Conservation (phyloP, 2,888 invertebrate genomes). For the Orthosia gothica region DNA sequence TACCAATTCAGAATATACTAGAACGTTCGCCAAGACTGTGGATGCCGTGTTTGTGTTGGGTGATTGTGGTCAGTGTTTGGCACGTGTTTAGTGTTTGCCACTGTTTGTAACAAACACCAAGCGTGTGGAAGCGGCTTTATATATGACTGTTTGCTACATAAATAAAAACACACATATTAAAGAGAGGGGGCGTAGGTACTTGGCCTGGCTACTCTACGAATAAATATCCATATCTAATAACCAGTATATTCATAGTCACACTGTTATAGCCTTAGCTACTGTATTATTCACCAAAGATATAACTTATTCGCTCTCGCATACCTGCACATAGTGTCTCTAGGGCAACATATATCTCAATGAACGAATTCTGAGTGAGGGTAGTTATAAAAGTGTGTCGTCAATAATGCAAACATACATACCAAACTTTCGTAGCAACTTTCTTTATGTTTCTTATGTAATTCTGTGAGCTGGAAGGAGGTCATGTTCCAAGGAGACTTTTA, state of each 20-base stretch:
- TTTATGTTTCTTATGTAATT: conserved; percentile 21
- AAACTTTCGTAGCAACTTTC: conserved; percentile 34
- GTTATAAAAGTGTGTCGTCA: conserved; percentile 17
- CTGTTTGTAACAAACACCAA: too few species aligned
- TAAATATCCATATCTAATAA: not conserved
- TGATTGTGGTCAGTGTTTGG: too few species aligned
- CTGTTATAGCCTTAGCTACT: not conserved
- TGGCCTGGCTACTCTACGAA: not conserved
- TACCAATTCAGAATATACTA: too few species aligned
- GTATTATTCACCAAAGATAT: conserved; percentile 27
- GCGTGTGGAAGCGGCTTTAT: too few species aligned
- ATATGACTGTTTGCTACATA: too few species aligned
- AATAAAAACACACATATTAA: too few species aligned
- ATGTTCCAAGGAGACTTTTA: conserved; percentile 19
- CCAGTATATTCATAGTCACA: not conserved
- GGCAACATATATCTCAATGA: conserved; percentile 26
- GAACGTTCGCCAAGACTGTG: too few species aligned
- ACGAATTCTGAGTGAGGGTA: conserved; percentile 16
- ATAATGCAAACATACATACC: conserved; percentile 41
- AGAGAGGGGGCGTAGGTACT: too few species aligned
- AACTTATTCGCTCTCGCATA: conserved; percentile 13
- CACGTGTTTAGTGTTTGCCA: too few species aligned
- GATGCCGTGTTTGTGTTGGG: too few species aligned
- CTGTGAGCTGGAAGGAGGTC: conserved; percentile 25
- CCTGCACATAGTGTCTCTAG: conserved; percentile 21